A percentile compares a stretch with the other conserved stretches of the same genome.
Conservation (phyloP, 2,888 invertebrate species). For the Ischnus inquisitorius region DNA sequence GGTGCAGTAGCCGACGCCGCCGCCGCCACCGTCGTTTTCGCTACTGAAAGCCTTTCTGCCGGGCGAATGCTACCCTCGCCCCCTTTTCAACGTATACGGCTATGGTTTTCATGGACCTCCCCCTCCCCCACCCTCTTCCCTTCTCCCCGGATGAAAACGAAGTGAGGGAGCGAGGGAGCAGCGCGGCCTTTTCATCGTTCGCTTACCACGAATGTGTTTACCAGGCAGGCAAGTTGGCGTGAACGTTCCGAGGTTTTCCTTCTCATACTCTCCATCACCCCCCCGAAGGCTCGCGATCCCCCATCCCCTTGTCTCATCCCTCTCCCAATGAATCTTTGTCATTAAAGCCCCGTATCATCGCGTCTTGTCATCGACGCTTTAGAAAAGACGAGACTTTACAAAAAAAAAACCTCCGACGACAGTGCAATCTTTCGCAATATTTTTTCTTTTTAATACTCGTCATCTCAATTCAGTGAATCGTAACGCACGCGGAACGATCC, state of each 20-base stretch:
- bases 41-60: slow-evolving; percentile 51
- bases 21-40: slow-evolving; percentile 43
- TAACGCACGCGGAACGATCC: background rate
- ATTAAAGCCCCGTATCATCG: slow-evolving; percentile 35
- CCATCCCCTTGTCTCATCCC: background rate
- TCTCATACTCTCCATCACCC: slow-evolving; percentile 26
- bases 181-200: slow-evolving; percentile 73
- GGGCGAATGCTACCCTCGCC: slow-evolving; percentile 48
- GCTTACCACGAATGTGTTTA: slow-evolving; percentile 74
- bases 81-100: slow-evolving; percentile 58
- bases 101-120: slow-evolving; percentile 60
- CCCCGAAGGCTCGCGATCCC: slow-evolving; percentile 22
- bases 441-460: slow-evolving; percentile 18
- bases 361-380: slow-evolving; percentile 26
- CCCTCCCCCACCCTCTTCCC: slow-evolving; percentile 22
- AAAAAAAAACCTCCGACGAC: background rate
- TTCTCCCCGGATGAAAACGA: slow-evolving; percentile 67
- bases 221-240: slow-evolving; percentile 63
- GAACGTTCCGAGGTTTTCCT: slow-evolving; percentile 43
- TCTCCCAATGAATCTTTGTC: slow-evolving; percentile 55
- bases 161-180: slow-evolving; percentile 62
- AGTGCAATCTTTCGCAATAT: slow-evolving; percentile 40
- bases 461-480: slow-evolving; percentile 1
- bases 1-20: slow-evolving; percentile 50
- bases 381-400: background rate